Evolutionary conservation across 2,888 invertebrate species (phyloP).

Genomic region (Stenoptilia bipunctidactyla): DNA sequence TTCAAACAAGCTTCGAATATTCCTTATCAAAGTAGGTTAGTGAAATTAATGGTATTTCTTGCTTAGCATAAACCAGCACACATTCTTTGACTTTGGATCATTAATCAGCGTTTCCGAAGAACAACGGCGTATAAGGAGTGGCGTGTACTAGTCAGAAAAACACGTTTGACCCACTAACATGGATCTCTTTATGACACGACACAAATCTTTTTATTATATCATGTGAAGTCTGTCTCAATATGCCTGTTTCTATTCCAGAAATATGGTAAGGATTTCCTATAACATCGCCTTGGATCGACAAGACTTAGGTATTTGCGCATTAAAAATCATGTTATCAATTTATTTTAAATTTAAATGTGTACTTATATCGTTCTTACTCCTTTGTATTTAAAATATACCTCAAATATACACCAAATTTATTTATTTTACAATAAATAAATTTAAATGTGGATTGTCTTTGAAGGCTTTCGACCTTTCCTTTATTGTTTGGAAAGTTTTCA

Average conservation of each 20-base stretch:
- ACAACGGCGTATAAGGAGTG: neutral
- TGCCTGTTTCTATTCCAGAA: neutral
- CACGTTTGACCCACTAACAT: conserved; percentile 13
- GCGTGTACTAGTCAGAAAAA: conserved; percentile 1
- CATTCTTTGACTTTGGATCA: neutral
- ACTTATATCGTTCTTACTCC: too few species aligned
- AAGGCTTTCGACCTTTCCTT: conserved; percentile 23
- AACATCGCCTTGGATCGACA: too few species aligned
- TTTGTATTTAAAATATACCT: too few species aligned
- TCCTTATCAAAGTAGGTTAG: too few species aligned
- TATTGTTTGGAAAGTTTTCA: conserved; percentile 21
- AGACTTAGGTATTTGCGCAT: too few species aligned
- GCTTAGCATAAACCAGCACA: too few species aligned
- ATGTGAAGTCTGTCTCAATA: neutral
- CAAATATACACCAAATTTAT: too few species aligned
- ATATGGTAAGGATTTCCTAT: neutral
- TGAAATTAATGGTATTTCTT: too few species aligned
- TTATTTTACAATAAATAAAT: too few species aligned
- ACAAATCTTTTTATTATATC: neutral
- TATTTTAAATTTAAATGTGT: too few species aligned
- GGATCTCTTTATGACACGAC: conserved; percentile 2
- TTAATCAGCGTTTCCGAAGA: neutral
- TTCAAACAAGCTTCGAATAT: too few species aligned
- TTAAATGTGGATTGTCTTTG: conserved; percentile 22
- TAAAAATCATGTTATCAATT: too few species aligned